These are phyloP conservation scores for Tethya wilhelma DNA, from an alignment of 37 sponge, comb jelly and placozoan genomes.

Conservation along the genomic window DNA sequence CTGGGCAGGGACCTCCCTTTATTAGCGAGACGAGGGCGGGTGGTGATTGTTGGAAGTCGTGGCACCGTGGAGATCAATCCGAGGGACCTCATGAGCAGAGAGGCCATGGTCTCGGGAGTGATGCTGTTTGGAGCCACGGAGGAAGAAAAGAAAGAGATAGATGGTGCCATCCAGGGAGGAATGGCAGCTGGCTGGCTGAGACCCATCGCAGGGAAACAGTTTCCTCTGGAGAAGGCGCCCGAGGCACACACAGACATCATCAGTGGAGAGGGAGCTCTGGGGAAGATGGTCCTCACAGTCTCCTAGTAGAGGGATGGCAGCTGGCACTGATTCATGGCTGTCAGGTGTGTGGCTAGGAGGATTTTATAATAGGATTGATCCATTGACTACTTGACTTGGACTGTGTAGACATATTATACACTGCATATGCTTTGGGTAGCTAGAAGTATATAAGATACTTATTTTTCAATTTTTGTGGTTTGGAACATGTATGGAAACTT, in stretches of 20 bases:
- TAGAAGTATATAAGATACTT: no score
- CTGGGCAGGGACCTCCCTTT: slow-evolving; percentile 73
- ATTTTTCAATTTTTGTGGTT: no score
- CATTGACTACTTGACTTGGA: no score
- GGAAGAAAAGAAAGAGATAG: slow-evolving; percentile 47
- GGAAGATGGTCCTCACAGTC: slow-evolving; percentile 72
- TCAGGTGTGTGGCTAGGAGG: no score
- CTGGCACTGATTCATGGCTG: no score
- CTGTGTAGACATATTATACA: no score
- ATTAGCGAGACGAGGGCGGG: slow-evolving; percentile 65
- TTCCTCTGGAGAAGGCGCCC: slow-evolving; percentile 68
- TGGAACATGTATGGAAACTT: no score
- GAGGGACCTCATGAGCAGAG: slow-evolving; percentile 75
- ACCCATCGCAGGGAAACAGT: slow-evolving; percentile 79
- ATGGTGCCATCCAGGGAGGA: slow-evolving; percentile 80
- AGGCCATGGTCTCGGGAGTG: slow-evolving; percentile 71
- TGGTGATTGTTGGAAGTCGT: slow-evolving; percentile 78
- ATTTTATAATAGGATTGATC: no score
- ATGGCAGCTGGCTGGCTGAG: slow-evolving; percentile 73
- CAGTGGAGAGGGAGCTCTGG: slow-evolving; percentile 61
- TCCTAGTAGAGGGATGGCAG: no score
- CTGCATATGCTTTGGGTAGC: no score
- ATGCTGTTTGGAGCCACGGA: slow-evolving; percentile 37
- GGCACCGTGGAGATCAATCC: slow-evolving; percentile 78
- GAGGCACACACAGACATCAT: slow-evolving; percentile 81